These are phyloP conservation scores for Polypterus bichir DNA, from an alignment of 2,113 vertebrate species.

Conservation along the genomic window DNA sequence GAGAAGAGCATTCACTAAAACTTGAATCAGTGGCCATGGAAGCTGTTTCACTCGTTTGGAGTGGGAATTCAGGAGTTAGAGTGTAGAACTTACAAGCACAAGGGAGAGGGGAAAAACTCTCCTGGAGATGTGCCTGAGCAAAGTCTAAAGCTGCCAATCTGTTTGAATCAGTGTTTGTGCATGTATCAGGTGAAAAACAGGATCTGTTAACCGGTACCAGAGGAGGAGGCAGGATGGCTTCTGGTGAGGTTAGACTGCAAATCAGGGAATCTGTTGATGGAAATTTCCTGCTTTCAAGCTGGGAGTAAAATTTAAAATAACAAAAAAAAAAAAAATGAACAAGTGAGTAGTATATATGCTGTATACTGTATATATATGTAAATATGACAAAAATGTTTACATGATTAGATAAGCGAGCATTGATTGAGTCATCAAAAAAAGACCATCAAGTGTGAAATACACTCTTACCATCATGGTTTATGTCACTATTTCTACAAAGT, in stretches of 20 bases:
- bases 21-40: slow-evolving; percentile 59
- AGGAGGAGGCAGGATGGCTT: slow-evolving; percentile 35
- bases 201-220: slow-evolving; percentile 32
- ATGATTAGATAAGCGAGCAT: too few relatives aligned
- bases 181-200: slow-evolving; percentile 36
- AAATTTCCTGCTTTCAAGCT: slow-evolving; percentile 54
- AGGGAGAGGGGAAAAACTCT: slow-evolving; percentile 36
- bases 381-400: too few relatives aligned
- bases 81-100: slow-evolving; percentile 23
- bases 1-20: slow-evolving; percentile 64
- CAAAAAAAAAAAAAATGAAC: slow-evolving; percentile 30
- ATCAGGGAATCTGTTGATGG: slow-evolving; percentile 47
- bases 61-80: slow-evolving; percentile 23
- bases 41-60: slow-evolving; percentile 26
- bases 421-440: too few relatives aligned
- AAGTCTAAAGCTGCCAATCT: slow-evolving; percentile 40
- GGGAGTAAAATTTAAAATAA: slow-evolving; percentile 40
- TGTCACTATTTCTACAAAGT: too few relatives aligned
- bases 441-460: too few relatives aligned
- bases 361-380: too few relatives aligned
- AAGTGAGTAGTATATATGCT: too few relatives aligned
- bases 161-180: slow-evolving; percentile 45
- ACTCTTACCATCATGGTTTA: too few relatives aligned
- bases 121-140: slow-evolving; percentile 44
- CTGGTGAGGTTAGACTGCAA: slow-evolving; percentile 42